Base-by-base conservation (phyloP, 1,140 invertebrate genomes). In the Teleopsis dalmanni region DNA sequence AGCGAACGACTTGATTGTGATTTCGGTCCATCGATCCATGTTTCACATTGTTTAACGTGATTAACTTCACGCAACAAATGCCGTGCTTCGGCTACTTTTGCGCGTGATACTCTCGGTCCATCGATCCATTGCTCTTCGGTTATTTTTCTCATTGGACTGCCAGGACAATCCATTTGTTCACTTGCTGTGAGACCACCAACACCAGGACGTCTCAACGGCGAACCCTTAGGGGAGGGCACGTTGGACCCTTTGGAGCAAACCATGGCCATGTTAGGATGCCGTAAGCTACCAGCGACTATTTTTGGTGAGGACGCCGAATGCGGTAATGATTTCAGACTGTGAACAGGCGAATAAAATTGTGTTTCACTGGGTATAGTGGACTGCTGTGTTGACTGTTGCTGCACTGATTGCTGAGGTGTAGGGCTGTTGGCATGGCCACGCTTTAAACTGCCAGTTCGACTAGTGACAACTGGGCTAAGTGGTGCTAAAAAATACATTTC, bases 91-190 rank as follows among this genome's bases (percentile, higher is more conserved):
- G 83, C 85, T n/a, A 89, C 80, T 64, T 83, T 84, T 8, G 82
- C 86, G 57, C 87, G 87, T 0, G 85, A 84, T 55, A 92, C 87
- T 59, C 88, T 79, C 0, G 93, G 93, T 2, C 93, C 93, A 73
- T 97, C 93, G 44, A 97, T 90, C 93, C 93, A 97, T 60, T 93
- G 88, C 62, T 96, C 92, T 57, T 94, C 90, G 54, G 76, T 60
- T 55, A 75, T 54, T 65, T 76, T 59, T 1, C 62, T 52, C 56
- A 72, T 57, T 11, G 63, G 59, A 25, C 61, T 64, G 18, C 67
- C 73, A 0, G 56, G 71, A 36, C 52, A 51, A 16, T 50, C 44
- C 10, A 54, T 55, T 57, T 60, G 54, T 52, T 73, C 72, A 56
- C 52, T 58, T 63, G 62, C 75, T 1, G 54, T 27, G 2, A 51